phyloP scores from a whole-genome alignment of 2,113 vertebrate genomes.

The Daphoenositta chrysoptera region DNA sequence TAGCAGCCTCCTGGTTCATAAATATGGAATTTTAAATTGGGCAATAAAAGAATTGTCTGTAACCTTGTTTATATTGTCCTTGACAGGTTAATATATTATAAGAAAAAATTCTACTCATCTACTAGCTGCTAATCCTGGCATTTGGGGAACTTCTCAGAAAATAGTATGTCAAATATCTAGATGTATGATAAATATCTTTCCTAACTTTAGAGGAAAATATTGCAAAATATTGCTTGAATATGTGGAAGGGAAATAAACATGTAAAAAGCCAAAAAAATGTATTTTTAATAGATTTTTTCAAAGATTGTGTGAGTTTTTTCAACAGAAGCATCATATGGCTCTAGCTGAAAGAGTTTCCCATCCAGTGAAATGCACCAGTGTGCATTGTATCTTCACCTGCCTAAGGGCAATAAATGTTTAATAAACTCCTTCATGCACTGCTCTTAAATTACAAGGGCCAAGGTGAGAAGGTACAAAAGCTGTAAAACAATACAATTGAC shows the following conservation, averaged over 20 bases:
- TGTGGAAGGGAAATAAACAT: neutral
- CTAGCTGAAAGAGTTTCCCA: neutral
- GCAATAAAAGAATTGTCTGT: neutral
- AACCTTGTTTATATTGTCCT: neutral
- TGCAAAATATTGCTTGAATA: neutral
- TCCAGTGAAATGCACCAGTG: neutral
- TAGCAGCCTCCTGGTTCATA: neutral
- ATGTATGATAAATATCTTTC: neutral
- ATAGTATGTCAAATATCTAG: neutral
- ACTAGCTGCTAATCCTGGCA: neutral
- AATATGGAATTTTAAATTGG: neutral
- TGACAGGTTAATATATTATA: neutral
- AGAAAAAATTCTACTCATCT: neutral
- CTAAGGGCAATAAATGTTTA: neutral
- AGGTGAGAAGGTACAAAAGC: neutral
- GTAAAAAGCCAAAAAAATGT: neutral
- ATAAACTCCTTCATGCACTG: neutral
- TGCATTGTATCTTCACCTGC: neutral
- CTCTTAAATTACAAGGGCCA: neutral
- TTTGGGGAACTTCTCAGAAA: neutral
- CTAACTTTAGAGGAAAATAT: neutral
- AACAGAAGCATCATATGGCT: neutral
- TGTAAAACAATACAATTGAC: neutral
- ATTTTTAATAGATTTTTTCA: neutral
- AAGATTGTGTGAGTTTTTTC: neutral